Percentiles rank a stretch among this genome's conserved stretches.
phyloP scores from a whole-genome alignment of 2,888 invertebrate species.

The Hermaeophaga mercurialis region DNA sequence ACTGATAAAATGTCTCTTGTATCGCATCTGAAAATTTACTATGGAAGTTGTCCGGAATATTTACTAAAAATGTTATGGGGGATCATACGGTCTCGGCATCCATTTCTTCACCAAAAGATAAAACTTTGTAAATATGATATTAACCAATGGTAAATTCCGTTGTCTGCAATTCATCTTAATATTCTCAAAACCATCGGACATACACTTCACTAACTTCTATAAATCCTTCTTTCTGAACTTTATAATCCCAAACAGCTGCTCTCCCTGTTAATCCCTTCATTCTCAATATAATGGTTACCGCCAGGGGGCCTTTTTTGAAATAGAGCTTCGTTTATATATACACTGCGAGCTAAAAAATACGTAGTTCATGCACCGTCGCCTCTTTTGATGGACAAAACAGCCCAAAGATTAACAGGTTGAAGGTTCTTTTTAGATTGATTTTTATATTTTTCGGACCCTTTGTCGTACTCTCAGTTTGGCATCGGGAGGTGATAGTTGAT shows the following conservation, averaged over 20 bases:
- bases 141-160: too few species aligned
- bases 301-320: background rate
- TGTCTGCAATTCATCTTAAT: too few species aligned
- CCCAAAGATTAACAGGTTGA: background rate
- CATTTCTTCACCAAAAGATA: too few species aligned
- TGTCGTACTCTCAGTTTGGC: background rate
- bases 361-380: slow-evolving; percentile 12
- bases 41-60: too few species aligned
- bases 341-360: background rate
- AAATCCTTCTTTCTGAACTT: slow-evolving; percentile 8
- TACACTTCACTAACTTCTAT: background rate
- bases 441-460: background rate
- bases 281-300: slow-evolving; percentile 1
- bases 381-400: slow-evolving; percentile 10
- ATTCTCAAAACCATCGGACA: background rate
- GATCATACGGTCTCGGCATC: too few species aligned
- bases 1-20: too few species aligned
- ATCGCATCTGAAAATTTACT: too few species aligned
- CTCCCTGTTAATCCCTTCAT: background rate
- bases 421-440: background rate
- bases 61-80: too few species aligned
- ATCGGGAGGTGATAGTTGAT: slow-evolving; percentile 14
- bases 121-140: too few species aligned
- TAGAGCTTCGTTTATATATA: background rate
- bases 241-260: slow-evolving; percentile 15